Conservation (phyloP, 2,888 invertebrate genomes). For the Amphipyra tragopoginis region DNA sequence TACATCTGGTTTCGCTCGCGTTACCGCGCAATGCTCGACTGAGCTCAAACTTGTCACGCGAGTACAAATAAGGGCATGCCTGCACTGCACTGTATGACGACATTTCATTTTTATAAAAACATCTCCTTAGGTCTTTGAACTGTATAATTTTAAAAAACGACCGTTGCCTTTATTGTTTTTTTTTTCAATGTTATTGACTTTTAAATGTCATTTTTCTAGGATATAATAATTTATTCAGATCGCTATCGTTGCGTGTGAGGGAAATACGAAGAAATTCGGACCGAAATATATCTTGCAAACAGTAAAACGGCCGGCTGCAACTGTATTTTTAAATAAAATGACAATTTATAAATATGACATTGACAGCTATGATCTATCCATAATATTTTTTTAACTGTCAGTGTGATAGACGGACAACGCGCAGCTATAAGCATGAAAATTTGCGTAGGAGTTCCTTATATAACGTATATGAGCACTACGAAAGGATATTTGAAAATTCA, state of each 20-base stretch:
- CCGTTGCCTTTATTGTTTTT: constrained; percentile 35
- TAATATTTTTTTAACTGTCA: too few species aligned
- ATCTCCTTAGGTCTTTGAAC: constrained; percentile 79
- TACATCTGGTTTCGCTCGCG: constrained; percentile 53
- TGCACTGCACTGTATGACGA: constrained; percentile 76
- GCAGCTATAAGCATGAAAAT: too few species aligned
- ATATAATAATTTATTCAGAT: constrained; percentile 2
- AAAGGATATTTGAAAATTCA: too few species aligned
- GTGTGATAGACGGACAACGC: too few species aligned
- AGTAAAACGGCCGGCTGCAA: too few species aligned
- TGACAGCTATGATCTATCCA: too few species aligned
- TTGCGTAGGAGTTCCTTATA: too few species aligned
- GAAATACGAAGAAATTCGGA: background rate
- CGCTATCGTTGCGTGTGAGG: constrained; percentile 1
- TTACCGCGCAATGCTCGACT: constrained; percentile 56
- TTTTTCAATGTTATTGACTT: background rate
- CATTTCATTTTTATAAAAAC: constrained; percentile 76
- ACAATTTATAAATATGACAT: too few species aligned
- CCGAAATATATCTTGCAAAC: too few species aligned
- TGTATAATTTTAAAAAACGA: constrained; percentile 58
- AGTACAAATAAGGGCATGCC: constrained; percentile 80
- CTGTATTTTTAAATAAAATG: too few species aligned
- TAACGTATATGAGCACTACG: too few species aligned
- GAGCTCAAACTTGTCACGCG: constrained; percentile 55
- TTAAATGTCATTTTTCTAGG: background rate